Base-by-base conservation (phyloP, 1,140 invertebrate species). In the Drosophila pseudoananassae region DNA sequence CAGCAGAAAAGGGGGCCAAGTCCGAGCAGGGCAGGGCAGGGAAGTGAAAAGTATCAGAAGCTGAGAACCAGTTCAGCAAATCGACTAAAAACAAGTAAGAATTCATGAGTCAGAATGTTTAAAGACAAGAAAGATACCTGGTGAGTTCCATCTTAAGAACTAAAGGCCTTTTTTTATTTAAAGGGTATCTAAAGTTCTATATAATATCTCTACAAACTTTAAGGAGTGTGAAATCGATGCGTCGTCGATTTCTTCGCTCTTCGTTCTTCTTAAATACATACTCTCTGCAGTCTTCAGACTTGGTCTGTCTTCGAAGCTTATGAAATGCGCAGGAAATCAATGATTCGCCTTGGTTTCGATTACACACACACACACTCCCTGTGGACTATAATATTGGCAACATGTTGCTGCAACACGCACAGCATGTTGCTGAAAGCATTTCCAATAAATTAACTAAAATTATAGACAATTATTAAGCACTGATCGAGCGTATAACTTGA, bases 251-350 rank as follows among this genome's bases (percentile, higher is more conserved):
- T 63, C 56, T 75, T 55, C 56, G 72, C 45, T 53, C 50, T 43
- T 50, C 50, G 50, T 36, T 27, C 33, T 36, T 36, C 33, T 3
- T 12, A 36, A 33, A 33, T 8, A 29, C 27, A 9, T 33, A 10
- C 9, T 31, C 8, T 31, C 9, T 9, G 14, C 5, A 15, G 40
- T 17, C 15, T 43, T 17, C 4, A 4, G 14, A 45, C 29, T 51
- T n/a, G 23, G 14, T 58, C 51, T 76, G 81, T 85, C 81, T 77
- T 81, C 25, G 85, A 85, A 89, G 77, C 85, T 90, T 77, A 81
- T 85, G 80, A 89, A 90, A 85, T 90, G 85, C 80, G 71, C 85
- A 89, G 85, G 85, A 89, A 89, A 89, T 90, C 85, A 89, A 89
- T 89, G 85, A 90, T 89, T 90, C 85, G 77, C 57, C 68, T 90